Conservation (phyloP, 1,140 invertebrate species). For the Plectus sambesii region DNA sequence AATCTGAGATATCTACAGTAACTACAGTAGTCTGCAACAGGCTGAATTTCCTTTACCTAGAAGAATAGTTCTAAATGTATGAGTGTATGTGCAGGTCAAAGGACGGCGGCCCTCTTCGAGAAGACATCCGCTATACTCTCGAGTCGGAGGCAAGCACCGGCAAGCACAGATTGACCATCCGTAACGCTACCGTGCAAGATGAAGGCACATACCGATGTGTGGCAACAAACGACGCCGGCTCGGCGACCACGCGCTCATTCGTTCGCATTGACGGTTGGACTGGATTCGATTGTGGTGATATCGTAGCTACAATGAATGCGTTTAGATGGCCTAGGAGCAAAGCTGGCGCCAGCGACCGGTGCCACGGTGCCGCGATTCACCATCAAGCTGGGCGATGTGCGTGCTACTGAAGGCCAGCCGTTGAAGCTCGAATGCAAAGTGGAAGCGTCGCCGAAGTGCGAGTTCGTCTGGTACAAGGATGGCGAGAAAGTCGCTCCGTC, state of each 20-base stretch:
- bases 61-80: too few relatives aligned
- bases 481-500: slow-evolving; percentile 37
- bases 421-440: slow-evolving; percentile 40
- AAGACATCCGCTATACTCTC: slow-evolving; percentile 42
- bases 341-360: slow-evolving; percentile 7
- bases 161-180: slow-evolving; percentile 62
- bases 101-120: slow-evolving; percentile 37
- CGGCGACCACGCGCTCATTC: slow-evolving; percentile 66
- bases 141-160: slow-evolving; percentile 30
- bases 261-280: slow-evolving; percentile 31
- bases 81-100: too few relatives aligned
- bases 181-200: slow-evolving; percentile 75
- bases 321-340: background rate
- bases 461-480: slow-evolving; percentile 43
- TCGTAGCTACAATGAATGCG: background rate
- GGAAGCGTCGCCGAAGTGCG: slow-evolving; percentile 36
- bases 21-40: too few relatives aligned
- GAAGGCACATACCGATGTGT: slow-evolving; percentile 78
- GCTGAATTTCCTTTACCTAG: too few relatives aligned
- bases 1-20: too few relatives aligned
- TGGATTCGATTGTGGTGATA: background rate
- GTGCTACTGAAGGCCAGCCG: slow-evolving; percentile 42
- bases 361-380: slow-evolving; percentile 26
- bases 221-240: slow-evolving; percentile 73
- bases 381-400: slow-evolving; percentile 35